A percentile compares a stretch with the other conserved stretches of the same genome.
Evolutionary conservation across 1,140 invertebrate genomes (phyloP).

Genomic region (Archivesica marissinica): DNA sequence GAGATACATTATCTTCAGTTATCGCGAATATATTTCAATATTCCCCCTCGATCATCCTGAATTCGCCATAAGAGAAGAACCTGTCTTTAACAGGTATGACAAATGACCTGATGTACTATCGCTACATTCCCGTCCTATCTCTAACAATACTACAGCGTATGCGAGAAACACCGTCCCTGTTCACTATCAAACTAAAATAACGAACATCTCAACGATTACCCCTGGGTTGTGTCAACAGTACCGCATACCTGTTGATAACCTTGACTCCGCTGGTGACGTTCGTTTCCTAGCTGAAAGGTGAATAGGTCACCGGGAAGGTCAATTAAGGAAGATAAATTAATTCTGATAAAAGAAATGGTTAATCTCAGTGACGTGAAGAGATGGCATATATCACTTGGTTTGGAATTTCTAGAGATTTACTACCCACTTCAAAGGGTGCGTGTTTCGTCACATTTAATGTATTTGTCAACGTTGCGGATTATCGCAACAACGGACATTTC

Average conservation of each 20-base stretch:
- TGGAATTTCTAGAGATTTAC: conserved; percentile 27
- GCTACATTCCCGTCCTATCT: conserved; percentile 5
- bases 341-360: conserved; percentile 24
- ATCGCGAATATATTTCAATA: too few relatives aligned
- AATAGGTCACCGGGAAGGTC: conserved; percentile 6
- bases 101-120: background rate
- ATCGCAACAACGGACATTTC: too few relatives aligned
- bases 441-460: background rate
- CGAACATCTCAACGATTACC: background rate
- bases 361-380: conserved; percentile 11
- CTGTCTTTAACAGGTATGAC: background rate
- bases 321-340: conserved; percentile 36
- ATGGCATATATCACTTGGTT: background rate
- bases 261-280: conserved; percentile 7
- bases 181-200: conserved; percentile 21
- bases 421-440: background rate
- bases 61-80: too few relatives aligned
- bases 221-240: conserved; percentile 7
- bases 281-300: background rate
- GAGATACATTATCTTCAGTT: too few relatives aligned
- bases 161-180: background rate
- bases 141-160: too few relatives aligned
- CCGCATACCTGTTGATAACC: conserved; percentile 12
- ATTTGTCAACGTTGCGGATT: too few relatives aligned
- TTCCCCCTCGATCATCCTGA: too few relatives aligned